These are phyloP conservation scores for Pogonophryne albipinna DNA, from an alignment of 2,797 vertebrate genomes.

Conservation along the genomic window DNA sequence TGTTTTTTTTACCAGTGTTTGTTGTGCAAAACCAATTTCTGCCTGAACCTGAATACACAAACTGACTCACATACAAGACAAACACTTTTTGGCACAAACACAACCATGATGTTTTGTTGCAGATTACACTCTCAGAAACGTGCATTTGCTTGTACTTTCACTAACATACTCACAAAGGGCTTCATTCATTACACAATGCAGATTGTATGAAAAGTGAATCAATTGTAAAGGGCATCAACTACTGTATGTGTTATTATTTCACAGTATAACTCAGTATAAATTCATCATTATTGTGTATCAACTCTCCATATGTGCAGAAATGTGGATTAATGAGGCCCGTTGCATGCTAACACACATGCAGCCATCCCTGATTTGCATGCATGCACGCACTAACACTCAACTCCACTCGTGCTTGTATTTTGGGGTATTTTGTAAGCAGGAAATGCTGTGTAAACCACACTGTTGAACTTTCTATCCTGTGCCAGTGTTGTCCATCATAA, in stretches of 20 bases:
- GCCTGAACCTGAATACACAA: neutral
- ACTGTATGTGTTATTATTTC: slow-evolving; percentile 15
- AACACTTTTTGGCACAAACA: slow-evolving; percentile 1
- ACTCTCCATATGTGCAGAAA: slow-evolving; percentile 39
- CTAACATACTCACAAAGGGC: slow-evolving; percentile 34
- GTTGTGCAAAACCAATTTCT: slow-evolving; percentile 1
- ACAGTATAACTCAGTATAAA: neutral
- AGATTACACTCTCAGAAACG: slow-evolving; percentile 13
- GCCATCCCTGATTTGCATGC: slow-evolving; percentile 45
- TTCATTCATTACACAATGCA: slow-evolving; percentile 59
- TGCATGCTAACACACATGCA: slow-evolving; percentile 57
- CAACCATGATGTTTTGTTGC: slow-evolving; percentile 6
- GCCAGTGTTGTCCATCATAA: slow-evolving; percentile 73
- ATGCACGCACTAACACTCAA: slow-evolving; percentile 29
- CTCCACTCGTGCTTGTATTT: slow-evolving; percentile 36
- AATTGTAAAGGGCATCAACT: slow-evolving; percentile 23
- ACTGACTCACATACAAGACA: neutral
- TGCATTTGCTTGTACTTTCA: slow-evolving; percentile 30
- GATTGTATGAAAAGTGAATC: slow-evolving; percentile 24
- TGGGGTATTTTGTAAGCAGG: slow-evolving; percentile 45
- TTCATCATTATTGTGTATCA: slow-evolving; percentile 14
- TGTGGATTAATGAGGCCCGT: slow-evolving; percentile 66
- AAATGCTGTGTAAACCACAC: slow-evolving; percentile 42
- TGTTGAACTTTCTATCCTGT: slow-evolving; percentile 58
- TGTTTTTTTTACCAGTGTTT: neutral